These are phyloP conservation scores for Neodon shergylaensis DNA, from an alignment of 2,113 vertebrate genomes.

Conservation along the genomic window DNA sequence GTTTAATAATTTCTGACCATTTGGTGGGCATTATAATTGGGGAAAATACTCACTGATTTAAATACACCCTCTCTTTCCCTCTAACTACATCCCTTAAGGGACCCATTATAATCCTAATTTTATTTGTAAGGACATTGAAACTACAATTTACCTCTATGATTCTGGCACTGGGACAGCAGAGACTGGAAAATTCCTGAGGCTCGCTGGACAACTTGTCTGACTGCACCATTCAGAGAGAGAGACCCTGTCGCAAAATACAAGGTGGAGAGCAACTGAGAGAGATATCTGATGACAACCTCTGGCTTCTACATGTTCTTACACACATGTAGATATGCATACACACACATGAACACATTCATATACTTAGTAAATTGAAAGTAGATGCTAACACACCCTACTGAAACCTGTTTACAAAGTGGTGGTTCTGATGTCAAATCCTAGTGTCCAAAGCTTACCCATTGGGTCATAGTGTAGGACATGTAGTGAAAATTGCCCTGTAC, in stretches of 20 bases:
- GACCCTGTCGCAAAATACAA: background rate
- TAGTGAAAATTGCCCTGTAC: too few relatives aligned
- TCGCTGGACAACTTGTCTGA: background rate
- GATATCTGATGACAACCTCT: background rate
- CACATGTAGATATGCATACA: background rate
- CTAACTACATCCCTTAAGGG: fast-evolving
- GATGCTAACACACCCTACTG: too few relatives aligned
- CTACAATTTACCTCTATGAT: background rate
- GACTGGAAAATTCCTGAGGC: background rate
- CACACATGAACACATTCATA: background rate
- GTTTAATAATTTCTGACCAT: background rate
- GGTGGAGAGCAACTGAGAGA: background rate
- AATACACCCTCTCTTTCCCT: fast-evolving
- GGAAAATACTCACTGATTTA: background rate
- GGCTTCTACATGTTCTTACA: background rate
- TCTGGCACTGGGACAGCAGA: background rate
- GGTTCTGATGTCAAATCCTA: background rate
- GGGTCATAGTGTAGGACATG: fast-evolving
- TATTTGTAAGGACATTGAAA: background rate
- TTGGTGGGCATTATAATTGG: background rate
- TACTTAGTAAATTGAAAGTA: background rate
- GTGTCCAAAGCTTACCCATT: background rate
- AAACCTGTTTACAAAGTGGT: background rate
- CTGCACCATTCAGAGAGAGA: too few relatives aligned
- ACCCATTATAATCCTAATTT: background rate